Conservation (phyloP, 2,888 invertebrate species). For the Cataglyphis rosenhaueri region DNA sequence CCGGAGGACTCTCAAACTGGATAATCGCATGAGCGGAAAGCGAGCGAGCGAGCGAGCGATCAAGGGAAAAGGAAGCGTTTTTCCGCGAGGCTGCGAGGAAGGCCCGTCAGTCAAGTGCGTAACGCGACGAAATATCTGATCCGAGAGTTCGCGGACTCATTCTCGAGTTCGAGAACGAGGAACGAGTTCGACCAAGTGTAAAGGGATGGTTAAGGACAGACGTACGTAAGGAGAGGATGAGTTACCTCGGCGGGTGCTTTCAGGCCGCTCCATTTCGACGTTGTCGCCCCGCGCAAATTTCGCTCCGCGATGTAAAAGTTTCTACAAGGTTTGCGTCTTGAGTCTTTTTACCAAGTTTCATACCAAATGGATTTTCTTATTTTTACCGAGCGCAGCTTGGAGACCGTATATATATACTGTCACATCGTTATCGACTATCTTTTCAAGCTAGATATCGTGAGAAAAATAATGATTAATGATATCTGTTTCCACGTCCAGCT, state of each 20-base stretch:
- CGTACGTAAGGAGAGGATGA: constrained; percentile 67
- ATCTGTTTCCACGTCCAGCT: neutral
- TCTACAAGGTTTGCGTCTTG: constrained; percentile 77
- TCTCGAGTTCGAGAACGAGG: constrained; percentile 66
- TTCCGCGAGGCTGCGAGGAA: constrained; percentile 40
- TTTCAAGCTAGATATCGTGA: neutral
- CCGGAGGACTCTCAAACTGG: constrained; percentile 63
- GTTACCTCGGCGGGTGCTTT: constrained; percentile 65
- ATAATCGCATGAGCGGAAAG: constrained; percentile 58
- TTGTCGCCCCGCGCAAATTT: constrained; percentile 68
- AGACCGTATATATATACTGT: neutral
- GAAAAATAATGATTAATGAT: neutral
- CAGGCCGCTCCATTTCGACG: constrained; percentile 31
- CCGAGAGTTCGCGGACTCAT: constrained; percentile 71
- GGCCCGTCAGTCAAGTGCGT: constrained; percentile 67
- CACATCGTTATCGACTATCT: neutral
- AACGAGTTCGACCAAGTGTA: constrained; percentile 67
- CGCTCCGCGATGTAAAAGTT: constrained; percentile 74
- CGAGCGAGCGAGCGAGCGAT: constrained; percentile 21
- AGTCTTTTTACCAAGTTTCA: constrained; percentile 65
- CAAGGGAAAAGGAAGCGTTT: constrained; percentile 55
- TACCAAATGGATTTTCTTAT: constrained; percentile 69
- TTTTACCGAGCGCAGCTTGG: constrained; percentile 4
- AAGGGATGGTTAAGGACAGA: constrained; percentile 72
- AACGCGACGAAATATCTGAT: constrained; percentile 73